phyloP scores from a whole-genome alignment of 2,888 invertebrate genomes.

The Platycheirus albimanus region DNA sequence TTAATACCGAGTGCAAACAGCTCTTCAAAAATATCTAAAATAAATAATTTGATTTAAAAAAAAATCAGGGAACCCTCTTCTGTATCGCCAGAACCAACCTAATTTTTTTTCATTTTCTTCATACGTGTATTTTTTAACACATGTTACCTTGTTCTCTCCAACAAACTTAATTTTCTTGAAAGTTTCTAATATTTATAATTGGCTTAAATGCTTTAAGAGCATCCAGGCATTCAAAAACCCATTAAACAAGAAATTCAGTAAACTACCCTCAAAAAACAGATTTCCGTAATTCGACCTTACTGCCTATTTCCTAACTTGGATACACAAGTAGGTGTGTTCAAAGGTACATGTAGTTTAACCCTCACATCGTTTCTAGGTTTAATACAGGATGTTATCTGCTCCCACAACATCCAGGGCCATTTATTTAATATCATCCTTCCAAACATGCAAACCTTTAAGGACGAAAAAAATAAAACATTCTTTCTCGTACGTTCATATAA shows the following conservation, averaged over 20 bases:
- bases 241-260: background rate
- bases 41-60: no score
- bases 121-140: no score
- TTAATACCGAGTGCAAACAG: no score
- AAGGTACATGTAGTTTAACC: conserved; percentile 18
- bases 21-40: no score
- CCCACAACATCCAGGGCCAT: background rate
- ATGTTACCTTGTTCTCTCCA: no score
- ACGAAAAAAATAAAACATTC: no score
- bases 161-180: background rate
- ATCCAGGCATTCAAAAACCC: background rate
- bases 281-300: background rate
- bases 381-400: conserved; percentile 12
- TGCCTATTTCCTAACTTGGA: background rate
- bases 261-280: background rate
- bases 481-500: conserved; percentile 4
- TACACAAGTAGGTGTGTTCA: no score
- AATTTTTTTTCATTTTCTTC: no score
- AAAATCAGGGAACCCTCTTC: no score
- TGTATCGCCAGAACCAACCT: no score
- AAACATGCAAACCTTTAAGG: no score
- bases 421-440: no score
- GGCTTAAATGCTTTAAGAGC: background rate
- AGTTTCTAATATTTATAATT: background rate
- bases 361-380: background rate